Evolutionary conservation across 2,797 vertebrate species (phyloP), one percentile per base, ranked within the genome.

Genomic region (Etheostoma perlongum): DNA sequence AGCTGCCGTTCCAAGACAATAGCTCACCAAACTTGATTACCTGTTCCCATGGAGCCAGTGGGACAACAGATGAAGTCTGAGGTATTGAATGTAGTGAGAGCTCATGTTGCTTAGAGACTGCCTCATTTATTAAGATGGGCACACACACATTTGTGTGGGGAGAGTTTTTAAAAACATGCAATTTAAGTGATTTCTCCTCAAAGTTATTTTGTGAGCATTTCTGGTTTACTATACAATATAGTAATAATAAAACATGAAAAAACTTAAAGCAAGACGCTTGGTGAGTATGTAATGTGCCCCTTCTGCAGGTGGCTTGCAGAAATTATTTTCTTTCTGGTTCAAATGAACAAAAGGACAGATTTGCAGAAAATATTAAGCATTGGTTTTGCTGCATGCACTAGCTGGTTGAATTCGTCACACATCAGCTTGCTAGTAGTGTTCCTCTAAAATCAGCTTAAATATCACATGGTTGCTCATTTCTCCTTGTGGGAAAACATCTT

Each of bases 21-120:
- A 86, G 83, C 89, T 89, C 86, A 72, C 78, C 81, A 85, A 91
- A 93, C 86, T 84, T 89, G 91, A 94, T 93, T 89, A 92, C 77
- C 86, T 82, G 87, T 90, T 93, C 88, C 90, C 87, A 84, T 81
- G 89, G 86, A 79, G 73, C 78, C 77, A 3, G 47, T 57, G 87
- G 84, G 80, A 89, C 86, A 84, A 78, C 87, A 88, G 85, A 93
- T 86, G 86, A 90, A 89, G 91, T 87, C 85, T 81, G 82, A 85
- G 74, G 76, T 69, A 83, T 70, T 74, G 83, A 86, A 76, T 71
- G 62, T 62, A 62, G 71, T 33, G 27, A 64, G 47, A 61, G 69
- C 84, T 86, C 74, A 48, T 51, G 76, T 88, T 90, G 89, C 86
- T 85, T 67, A 59, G 78, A 83, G 80, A 86, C 84, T 19, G 65